Base-by-base conservation (phyloP, 2,113 vertebrate genomes). In the Lynx canadensis region DNA sequence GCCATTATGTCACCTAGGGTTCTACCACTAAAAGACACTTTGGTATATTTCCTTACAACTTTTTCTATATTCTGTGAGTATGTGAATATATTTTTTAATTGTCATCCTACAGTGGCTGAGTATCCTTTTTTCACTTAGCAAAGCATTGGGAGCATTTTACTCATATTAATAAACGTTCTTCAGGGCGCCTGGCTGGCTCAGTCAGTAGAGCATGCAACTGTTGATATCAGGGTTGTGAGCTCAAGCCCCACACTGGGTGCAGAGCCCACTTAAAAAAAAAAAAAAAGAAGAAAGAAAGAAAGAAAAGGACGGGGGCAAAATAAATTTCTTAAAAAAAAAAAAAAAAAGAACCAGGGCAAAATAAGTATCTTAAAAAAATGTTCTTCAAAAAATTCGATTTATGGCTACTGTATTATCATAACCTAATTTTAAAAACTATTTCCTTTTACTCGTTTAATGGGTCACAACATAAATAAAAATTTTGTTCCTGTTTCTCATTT, bases 401-500 rank as follows among this genome's bases (percentile, higher is more conserved):
- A 93, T 23, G 50, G 78, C 68, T 82, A 52, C 63, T n/a, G 18
- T 78, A 52, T 89, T 29, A 55, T 33, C 76, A 71, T 55, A 69
- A 82, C 45, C 50, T 68, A 78, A 92, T 81, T 91, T 33, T 15
- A 82, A 80, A 87, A 95, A 89, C 15, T 0, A 84, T 82, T 89
- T 97, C 36, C 66, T 92, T 93, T 94, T 38, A 78, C 12, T 95
- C 60, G 74, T 57, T 98, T 85, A 84, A 68, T 55, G 27, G 31
- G 15, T 57, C 13, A 78, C 74, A 73, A 90, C 92, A 95, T 48
- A 88, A 91, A 93, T 71, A 3, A 93, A 92, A 85, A 85, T 55
- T 33, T 60, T 74, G 38, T 93, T 93, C 76, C 82, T 71, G 60
- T 84, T 96, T 36, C 78, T 95, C 90, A 91, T 97, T 97, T 98